These are phyloP conservation scores for Hexactinellida sp. DNA, from an alignment of 37 sponge, comb jelly and placozoan genomes.

Conservation along the genomic window DNA sequence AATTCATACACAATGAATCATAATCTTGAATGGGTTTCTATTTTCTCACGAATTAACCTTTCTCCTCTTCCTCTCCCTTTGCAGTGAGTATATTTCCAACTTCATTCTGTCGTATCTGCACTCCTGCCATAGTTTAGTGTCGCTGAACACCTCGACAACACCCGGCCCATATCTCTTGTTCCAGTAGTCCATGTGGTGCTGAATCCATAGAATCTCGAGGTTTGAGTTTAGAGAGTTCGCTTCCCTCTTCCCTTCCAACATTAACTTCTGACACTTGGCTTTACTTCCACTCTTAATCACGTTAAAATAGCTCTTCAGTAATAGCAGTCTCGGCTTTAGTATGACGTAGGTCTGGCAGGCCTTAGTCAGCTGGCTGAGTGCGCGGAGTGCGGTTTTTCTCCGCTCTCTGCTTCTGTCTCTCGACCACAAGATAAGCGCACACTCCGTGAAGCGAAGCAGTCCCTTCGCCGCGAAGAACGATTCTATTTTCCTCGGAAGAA, in stretches of 20 bases:
- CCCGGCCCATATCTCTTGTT: background rate
- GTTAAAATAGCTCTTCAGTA: background rate
- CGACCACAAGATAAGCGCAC: conserved; percentile 23
- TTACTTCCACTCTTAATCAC: background rate
- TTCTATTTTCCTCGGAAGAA: conserved; percentile 26
- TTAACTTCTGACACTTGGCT: background rate
- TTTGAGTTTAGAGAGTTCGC: background rate
- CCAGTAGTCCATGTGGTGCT: background rate
- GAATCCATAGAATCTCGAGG: background rate
- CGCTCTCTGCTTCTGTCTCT: background rate
- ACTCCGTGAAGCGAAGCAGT: conserved; percentile 31
- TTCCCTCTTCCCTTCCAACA: background rate
- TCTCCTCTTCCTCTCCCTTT: background rate
- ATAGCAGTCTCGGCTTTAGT: background rate
- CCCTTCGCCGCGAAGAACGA: conserved; percentile 37
- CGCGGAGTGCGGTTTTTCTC: background rate
- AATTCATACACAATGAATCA: too few species aligned
- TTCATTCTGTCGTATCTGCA: background rate
- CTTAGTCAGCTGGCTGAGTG: background rate
- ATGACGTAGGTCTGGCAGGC: background rate
- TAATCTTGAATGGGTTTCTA: too few species aligned
- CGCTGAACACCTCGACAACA: background rate
- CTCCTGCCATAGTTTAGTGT: background rate
- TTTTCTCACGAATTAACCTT: background rate
- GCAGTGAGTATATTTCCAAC: background rate